Percentiles rank a stretch among this genome's conserved stretches.
phyloP scores from a whole-genome alignment of 2,888 invertebrate species.

The Meandrusa payeni region DNA sequence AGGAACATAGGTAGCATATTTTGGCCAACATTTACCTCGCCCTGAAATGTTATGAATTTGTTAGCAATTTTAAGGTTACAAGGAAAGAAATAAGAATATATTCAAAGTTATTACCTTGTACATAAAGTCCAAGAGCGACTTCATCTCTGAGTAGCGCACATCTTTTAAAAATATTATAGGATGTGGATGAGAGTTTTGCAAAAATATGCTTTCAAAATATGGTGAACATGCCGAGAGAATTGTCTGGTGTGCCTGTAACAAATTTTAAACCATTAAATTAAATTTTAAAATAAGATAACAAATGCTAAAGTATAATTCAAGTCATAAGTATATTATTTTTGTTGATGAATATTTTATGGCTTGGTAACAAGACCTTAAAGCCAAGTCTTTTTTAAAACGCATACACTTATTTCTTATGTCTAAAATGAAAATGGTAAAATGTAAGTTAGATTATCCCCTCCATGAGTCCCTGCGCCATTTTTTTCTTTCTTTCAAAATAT shows the following conservation, averaged over 20 bases:
- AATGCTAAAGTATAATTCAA: too few species aligned
- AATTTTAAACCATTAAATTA: conserved; percentile 26
- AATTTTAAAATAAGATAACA: too few species aligned
- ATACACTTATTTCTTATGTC: too few species aligned
- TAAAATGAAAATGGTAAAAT: too few species aligned
- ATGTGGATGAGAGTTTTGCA: conserved; percentile 93
- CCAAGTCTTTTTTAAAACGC: too few species aligned
- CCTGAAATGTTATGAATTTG: conserved; percentile 53
- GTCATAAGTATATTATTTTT: too few species aligned
- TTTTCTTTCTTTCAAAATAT: too few species aligned
- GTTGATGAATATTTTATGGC: too few species aligned
- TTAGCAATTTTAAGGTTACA: conserved; percentile 7
- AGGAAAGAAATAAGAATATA: too few species aligned
- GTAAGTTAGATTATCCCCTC: too few species aligned
- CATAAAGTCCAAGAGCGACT: conserved; percentile 95
- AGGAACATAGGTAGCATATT: conserved; percentile 94
- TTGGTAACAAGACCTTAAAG: too few species aligned
- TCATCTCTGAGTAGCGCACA: conserved; percentile 94
- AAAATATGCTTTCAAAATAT: conserved; percentile 95
- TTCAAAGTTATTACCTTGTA: conserved; percentile 84
- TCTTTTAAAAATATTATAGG: conserved; percentile 96
- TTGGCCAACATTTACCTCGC: conserved; percentile 95
- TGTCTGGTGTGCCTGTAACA: conserved; percentile 92
- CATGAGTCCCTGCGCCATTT: too few species aligned
- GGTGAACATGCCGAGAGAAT: conserved; percentile 96